Evolutionary conservation across 2,113 vertebrate species (phyloP).

Genomic region (Semnornis frantzii): DNA sequence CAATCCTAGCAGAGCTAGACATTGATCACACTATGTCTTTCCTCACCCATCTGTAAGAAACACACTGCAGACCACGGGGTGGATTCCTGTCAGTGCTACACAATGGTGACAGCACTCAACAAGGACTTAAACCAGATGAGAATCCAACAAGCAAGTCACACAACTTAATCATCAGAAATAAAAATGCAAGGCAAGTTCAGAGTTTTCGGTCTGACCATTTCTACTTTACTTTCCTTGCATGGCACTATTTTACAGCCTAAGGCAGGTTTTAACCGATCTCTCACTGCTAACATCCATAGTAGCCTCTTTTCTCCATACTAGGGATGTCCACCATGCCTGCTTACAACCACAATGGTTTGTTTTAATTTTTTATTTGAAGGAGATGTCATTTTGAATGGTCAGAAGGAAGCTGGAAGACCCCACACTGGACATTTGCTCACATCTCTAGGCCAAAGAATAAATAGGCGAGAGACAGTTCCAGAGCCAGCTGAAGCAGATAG

Average conservation of each 20-base stretch:
- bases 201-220: neutral
- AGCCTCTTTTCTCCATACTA: neutral
- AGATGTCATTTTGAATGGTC: neutral
- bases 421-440: neutral
- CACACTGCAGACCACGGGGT: neutral
- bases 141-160: neutral
- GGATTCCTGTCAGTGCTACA: neutral
- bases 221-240: neutral
- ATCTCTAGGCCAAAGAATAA: neutral
- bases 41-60: neutral
- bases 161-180: neutral
- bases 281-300: neutral
- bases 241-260: neutral
- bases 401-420: neutral
- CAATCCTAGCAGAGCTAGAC: neutral
- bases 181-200: neutral
- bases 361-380: neutral
- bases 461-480: neutral
- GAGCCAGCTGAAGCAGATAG: slow-evolving; percentile 1
- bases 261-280: neutral
- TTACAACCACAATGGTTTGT: neutral
- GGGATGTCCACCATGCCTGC: neutral
- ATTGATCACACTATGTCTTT: neutral
- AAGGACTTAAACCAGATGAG: neutral
- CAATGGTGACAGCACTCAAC: neutral